These are phyloP conservation scores for Trogon melanurus DNA, from an alignment of 2,113 vertebrate species.

Conservation along the genomic window DNA sequence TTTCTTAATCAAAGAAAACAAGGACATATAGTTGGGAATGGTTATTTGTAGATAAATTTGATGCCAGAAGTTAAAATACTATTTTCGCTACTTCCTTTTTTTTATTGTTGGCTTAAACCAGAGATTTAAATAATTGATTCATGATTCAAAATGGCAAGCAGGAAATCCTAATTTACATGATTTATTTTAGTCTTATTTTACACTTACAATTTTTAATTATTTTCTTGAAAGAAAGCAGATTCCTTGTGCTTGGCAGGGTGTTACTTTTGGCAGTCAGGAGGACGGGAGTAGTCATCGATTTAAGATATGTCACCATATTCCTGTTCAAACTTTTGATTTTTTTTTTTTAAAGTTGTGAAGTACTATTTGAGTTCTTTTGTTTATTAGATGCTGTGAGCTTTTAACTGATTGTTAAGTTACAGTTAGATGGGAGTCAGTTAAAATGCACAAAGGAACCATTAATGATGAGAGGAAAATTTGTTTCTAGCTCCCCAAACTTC, in stretches of 20 bases:
- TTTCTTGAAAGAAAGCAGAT: neutral
- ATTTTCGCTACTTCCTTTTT: neutral
- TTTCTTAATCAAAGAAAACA: neutral
- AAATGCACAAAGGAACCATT: neutral
- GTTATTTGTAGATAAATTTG: neutral
- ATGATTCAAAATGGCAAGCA: neutral
- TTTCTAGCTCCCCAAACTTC: neutral
- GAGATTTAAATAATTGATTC: neutral
- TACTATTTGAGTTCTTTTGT: neutral
- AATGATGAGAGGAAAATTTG: neutral
- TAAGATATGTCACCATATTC: neutral
- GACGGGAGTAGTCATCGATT: neutral
- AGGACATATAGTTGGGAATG: neutral
- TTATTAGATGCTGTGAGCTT: neutral
- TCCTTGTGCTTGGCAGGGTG: neutral
- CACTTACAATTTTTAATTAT: neutral
- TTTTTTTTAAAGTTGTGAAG: neutral
- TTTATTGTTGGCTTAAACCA: neutral
- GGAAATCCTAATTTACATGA: neutral
- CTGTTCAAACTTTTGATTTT: neutral
- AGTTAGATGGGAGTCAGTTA: neutral
- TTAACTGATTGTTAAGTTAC: neutral
- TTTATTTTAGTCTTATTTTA: constrained; percentile 1
- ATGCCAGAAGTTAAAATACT: constrained; percentile 1
- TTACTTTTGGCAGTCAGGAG: neutral